Percentiles rank a stretch among this genome's conserved stretches.
These are phyloP conservation scores for Steinernema hermaphroditum DNA, from an alignment of 2,888 invertebrate species.

Conservation along the genomic window DNA sequence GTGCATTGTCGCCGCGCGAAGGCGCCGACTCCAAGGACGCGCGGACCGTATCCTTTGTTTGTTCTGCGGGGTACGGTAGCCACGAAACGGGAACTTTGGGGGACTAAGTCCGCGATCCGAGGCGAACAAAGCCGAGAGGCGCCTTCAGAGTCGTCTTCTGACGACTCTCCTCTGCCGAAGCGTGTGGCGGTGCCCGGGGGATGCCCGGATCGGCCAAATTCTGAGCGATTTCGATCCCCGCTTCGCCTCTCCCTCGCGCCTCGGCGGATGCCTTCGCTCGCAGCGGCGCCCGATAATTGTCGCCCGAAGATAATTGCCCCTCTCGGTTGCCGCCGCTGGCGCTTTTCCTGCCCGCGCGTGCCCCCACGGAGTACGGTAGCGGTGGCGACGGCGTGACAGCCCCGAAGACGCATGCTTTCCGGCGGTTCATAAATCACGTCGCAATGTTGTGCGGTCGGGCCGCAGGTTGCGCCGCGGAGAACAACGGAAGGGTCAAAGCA, in stretches of 20 bases:
- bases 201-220: constrained; percentile 27
- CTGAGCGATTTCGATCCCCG: constrained; percentile 18
- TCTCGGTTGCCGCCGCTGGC: constrained; percentile 23
- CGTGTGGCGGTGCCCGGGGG: no score
- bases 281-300: constrained; percentile 28
- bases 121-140: no score
- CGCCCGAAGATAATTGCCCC: constrained; percentile 26
- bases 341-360: constrained; percentile 25
- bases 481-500: constrained; percentile 30
- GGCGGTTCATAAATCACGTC: constrained; percentile 30
- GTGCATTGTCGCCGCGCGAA: constrained; percentile 14
- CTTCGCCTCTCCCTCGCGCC: constrained; percentile 8
- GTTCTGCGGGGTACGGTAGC: constrained; percentile 28
- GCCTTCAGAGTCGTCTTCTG: no score
- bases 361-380: constrained; percentile 11
- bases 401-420: constrained; percentile 28
- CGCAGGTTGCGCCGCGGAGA: constrained; percentile 22
- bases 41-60: constrained; percentile 29
- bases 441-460: constrained; percentile 21
- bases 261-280: constrained; percentile 11
- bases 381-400: background rate
- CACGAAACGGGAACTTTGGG: constrained; percentile 7
- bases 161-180: no score
- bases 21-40: constrained; percentile 24
- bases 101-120: no score